These are phyloP conservation scores for Dunckerocampus dactyliophorus DNA, from an alignment of 2,113 vertebrate genomes.

Conservation along the genomic window DNA sequence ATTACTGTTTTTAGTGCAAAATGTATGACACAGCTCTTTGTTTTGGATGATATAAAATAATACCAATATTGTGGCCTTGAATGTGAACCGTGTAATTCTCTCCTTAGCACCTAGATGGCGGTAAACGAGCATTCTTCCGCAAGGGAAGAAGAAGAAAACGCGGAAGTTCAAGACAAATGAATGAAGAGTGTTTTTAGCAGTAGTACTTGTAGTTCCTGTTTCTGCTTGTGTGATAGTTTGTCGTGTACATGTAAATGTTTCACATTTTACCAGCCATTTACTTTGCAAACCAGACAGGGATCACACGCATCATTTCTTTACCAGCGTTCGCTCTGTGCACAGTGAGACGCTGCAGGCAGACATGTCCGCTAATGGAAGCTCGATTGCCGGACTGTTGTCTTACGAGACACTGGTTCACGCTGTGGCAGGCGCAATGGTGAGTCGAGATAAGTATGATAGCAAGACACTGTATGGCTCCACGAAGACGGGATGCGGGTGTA, in stretches of 20 bases:
- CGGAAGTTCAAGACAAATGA: too few relatives aligned
- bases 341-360: slow-evolving; percentile 21
- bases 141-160: too few relatives aligned
- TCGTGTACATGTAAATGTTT: background rate
- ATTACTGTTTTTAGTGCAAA: too few relatives aligned
- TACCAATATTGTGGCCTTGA: too few relatives aligned
- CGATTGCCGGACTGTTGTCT: slow-evolving; percentile 58
- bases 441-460: slow-evolving; percentile 7
- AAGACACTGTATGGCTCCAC: background rate
- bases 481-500: too few relatives aligned
- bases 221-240: background rate
- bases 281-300: background rate
- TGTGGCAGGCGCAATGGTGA: slow-evolving; percentile 75
- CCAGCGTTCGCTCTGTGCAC: background rate
- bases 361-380: slow-evolving; percentile 60
- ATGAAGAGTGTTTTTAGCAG: too few relatives aligned
- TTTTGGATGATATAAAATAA: too few relatives aligned
- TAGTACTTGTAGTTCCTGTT: background rate
- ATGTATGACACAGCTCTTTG: too few relatives aligned
- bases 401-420: slow-evolving; percentile 79
- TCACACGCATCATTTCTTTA: background rate
- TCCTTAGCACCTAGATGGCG: too few relatives aligned
- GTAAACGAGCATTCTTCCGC: too few relatives aligned
- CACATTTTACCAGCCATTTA: background rate
- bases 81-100: too few relatives aligned